phyloP scores from a whole-genome alignment of 2,888 invertebrate species.

The Philereme transversata region DNA sequence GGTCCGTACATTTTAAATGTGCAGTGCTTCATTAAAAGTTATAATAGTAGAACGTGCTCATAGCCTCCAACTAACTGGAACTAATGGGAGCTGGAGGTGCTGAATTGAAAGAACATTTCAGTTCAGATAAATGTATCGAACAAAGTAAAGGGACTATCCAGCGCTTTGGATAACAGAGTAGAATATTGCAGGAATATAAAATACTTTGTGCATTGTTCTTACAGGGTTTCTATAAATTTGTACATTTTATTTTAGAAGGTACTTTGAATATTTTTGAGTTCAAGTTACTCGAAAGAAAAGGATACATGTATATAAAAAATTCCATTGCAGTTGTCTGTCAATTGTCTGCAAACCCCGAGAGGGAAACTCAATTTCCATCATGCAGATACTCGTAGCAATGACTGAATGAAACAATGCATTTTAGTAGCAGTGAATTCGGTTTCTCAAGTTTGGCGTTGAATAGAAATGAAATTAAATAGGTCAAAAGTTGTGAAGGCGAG shows the following conservation, averaged over 20 bases:
- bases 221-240: too few relatives aligned
- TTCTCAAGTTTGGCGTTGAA: conserved; percentile 44
- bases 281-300: too few relatives aligned
- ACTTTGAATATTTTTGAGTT: too few relatives aligned
- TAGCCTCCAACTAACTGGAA: conserved; percentile 43
- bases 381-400: too few relatives aligned
- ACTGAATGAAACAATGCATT: conserved; percentile 25
- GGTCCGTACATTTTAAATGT: conserved; percentile 41
- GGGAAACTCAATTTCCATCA: too few relatives aligned
- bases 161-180: conserved; percentile 7
- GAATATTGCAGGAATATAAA: conserved; percentile 4
- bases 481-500: conserved; percentile 53
- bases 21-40: conserved; percentile 43
- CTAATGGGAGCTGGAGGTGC: conserved; percentile 38
- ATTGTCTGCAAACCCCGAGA: too few relatives aligned
- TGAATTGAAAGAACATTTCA: conserved; percentile 37
- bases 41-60: conserved; percentile 41
- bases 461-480: conserved; percentile 61
- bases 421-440: conserved; percentile 25
- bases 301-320: too few relatives aligned
- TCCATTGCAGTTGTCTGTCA: too few relatives aligned
- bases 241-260: too few relatives aligned
- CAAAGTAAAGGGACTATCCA: conserved; percentile 1
- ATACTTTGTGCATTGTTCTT: background rate
- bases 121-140: conserved; percentile 25